phyloP scores from a whole-genome alignment of 2,888 invertebrate genomes.

The Aphodius granarius region DNA sequence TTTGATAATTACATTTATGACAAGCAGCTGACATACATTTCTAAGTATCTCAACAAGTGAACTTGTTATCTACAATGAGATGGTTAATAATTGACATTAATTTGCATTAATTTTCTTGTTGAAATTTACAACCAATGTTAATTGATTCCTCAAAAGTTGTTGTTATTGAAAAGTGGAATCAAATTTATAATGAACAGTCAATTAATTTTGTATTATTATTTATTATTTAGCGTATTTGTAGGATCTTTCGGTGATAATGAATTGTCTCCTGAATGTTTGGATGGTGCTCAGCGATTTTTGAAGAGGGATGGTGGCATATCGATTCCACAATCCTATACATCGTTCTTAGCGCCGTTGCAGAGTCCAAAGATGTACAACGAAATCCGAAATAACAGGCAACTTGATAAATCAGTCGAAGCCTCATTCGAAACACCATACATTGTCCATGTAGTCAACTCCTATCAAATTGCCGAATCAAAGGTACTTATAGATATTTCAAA shows the following conservation, averaged over 20 bases:
- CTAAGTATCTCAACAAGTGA: not conserved
- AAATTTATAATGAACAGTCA: not conserved
- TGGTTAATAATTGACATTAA: too few species aligned
- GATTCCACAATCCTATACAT: conserved; percentile 88
- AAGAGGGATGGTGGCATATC: conserved; percentile 89
- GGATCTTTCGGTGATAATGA: conserved; percentile 98
- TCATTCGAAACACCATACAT: conserved; percentile 88
- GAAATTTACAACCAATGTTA: too few species aligned
- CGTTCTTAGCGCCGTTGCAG: conserved; percentile 90
- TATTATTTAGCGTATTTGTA: too few species aligned
- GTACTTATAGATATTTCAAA: conserved; percentile 32
- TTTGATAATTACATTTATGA: not conserved
- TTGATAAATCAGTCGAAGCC: conserved; percentile 58
- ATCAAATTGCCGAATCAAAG: conserved; percentile 72
- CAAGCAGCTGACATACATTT: not conserved
- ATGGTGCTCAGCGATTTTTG: conserved; percentile 87
- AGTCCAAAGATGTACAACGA: conserved; percentile 85
- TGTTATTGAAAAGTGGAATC: not conserved
- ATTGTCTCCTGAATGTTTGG: conserved; percentile 95
- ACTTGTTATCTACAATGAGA: too few species aligned
- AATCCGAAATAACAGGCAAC: conserved; percentile 58
- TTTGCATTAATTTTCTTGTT: too few species aligned
- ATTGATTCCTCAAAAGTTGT: too few species aligned
- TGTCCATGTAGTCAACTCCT: conserved; percentile 85
- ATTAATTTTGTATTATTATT: not conserved